Percentiles rank a stretch among this genome's conserved stretches.
These are phyloP conservation scores for Eurois occulta DNA, from an alignment of 2,888 invertebrate species.

Conservation along the genomic window DNA sequence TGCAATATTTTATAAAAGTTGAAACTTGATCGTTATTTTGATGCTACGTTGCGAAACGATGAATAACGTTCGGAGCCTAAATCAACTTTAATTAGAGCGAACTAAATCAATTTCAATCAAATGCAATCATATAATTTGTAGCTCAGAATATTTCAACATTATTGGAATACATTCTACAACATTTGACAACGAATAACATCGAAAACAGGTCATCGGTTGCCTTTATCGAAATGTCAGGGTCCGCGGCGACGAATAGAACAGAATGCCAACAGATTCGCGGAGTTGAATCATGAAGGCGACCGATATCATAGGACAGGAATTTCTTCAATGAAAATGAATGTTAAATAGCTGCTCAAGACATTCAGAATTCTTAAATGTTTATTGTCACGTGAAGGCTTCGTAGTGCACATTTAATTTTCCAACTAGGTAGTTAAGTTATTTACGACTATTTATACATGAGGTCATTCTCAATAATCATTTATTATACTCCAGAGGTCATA, in stretches of 20 bases:
- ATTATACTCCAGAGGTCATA: conserved; percentile 3
- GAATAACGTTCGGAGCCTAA: conserved; percentile 35
- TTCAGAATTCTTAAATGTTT: conserved; percentile 29
- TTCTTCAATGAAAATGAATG: conserved; percentile 41
- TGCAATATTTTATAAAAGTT: background rate
- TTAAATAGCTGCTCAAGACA: conserved; percentile 11
- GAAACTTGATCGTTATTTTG: background rate
- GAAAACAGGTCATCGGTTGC: conserved; percentile 80
- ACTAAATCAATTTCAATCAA: conserved; percentile 52
- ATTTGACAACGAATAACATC: conserved; percentile 74
- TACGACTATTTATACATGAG: conserved; percentile 32
- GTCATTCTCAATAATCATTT: conserved; percentile 32
- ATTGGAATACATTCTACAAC: conserved; percentile 72
- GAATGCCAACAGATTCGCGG: conserved; percentile 79
- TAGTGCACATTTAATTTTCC: conserved; percentile 19
- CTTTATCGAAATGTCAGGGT: conserved; percentile 87
- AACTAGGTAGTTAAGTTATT: conserved; percentile 23
- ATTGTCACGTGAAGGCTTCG: conserved; percentile 47
- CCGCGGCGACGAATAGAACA: conserved; percentile 75
- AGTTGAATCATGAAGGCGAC: conserved; percentile 59
- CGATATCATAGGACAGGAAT: conserved; percentile 59
- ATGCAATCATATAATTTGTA: conserved; percentile 55
- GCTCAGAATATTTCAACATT: conserved; percentile 63
- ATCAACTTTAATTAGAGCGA: conserved; percentile 59
- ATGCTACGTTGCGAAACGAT: conserved; percentile 48